phyloP scores from a whole-genome alignment of 2,888 invertebrate genomes.

The Caprella mutica region DNA sequence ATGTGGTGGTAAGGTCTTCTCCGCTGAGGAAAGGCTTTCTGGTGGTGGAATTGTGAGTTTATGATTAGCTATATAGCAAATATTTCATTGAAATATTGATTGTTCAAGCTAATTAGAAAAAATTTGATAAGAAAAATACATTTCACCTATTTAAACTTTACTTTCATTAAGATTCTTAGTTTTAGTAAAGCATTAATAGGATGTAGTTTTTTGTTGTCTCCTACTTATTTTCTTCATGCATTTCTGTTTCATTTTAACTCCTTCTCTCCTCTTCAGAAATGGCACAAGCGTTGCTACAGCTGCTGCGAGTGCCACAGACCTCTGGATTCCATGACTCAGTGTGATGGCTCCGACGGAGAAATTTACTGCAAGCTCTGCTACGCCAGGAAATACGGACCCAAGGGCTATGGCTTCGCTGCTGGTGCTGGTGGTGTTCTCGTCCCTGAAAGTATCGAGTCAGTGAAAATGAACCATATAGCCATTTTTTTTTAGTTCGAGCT shows the following conservation, averaged over 20 bases:
- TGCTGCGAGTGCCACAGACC: slow-evolving; percentile 63
- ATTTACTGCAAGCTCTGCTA: slow-evolving; percentile 88
- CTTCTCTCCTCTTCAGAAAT: slow-evolving; percentile 15
- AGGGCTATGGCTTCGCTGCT: slow-evolving; percentile 73
- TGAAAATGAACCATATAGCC: neutral
- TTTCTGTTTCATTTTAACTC: too few relatives aligned
- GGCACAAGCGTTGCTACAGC: slow-evolving; percentile 33
- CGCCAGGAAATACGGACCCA: slow-evolving; percentile 78
- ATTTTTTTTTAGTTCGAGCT: too few relatives aligned
- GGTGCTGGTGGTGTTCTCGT: slow-evolving; percentile 73
- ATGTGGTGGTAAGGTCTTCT: slow-evolving; percentile 89
- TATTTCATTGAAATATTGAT: neutral
- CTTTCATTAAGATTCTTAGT: too few relatives aligned
- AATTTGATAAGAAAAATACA: neutral
- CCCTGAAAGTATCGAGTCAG: slow-evolving; percentile 31
- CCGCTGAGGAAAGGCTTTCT: slow-evolving; percentile 90
- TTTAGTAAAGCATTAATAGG: too few relatives aligned
- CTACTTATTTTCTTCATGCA: too few relatives aligned
- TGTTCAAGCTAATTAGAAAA: neutral
- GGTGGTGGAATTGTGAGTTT: slow-evolving; percentile 60
- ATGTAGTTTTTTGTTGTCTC: too few relatives aligned
- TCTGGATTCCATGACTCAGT: slow-evolving; percentile 75
- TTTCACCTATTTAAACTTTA: too few relatives aligned
- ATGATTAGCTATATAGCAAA: neutral
- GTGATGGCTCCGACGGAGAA: slow-evolving; percentile 86